A percentile compares a stretch with the other conserved stretches of the same genome.
These are phyloP conservation scores for Diplodus sargus DNA, from an alignment of 2,797 vertebrate genomes.

Conservation along the genomic window DNA sequence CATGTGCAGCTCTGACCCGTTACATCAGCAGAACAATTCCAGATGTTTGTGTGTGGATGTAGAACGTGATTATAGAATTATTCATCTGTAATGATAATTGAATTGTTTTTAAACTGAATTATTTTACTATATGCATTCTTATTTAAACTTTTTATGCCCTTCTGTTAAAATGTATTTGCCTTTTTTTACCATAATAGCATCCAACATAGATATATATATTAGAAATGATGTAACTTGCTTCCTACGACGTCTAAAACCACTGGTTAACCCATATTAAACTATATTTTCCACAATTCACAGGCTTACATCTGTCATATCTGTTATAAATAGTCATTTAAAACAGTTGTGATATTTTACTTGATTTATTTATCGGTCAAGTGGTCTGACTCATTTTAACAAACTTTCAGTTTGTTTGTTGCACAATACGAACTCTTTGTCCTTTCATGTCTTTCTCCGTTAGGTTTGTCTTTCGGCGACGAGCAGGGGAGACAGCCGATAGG, in stretches of 20 bases:
- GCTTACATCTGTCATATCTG: rapidly evolving
- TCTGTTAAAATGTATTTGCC: neutral
- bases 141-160: neutral
- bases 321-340: neutral
- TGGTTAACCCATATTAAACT: neutral
- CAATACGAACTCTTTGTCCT: neutral
- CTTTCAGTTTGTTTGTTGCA: neutral
- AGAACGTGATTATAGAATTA: neutral
- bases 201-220: neutral
- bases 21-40: neutral
- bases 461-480: conserved; percentile 91
- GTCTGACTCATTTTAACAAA: neutral
- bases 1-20: conserved; percentile 9
- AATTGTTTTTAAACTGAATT: neutral
- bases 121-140: too few relatives aligned
- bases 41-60: conserved; percentile 1
- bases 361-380: too few relatives aligned
- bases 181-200: neutral
- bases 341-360: too few relatives aligned
- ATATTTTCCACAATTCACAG: neutral
- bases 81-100: neutral
- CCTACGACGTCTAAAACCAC: neutral
- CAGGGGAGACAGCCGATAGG: conserved; percentile 91
- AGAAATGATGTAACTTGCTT: neutral
- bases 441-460: conserved; percentile 66